Evolutionary conservation across 2,113 vertebrate species (phyloP).

Genomic region (Hoplias malabaricus): DNA sequence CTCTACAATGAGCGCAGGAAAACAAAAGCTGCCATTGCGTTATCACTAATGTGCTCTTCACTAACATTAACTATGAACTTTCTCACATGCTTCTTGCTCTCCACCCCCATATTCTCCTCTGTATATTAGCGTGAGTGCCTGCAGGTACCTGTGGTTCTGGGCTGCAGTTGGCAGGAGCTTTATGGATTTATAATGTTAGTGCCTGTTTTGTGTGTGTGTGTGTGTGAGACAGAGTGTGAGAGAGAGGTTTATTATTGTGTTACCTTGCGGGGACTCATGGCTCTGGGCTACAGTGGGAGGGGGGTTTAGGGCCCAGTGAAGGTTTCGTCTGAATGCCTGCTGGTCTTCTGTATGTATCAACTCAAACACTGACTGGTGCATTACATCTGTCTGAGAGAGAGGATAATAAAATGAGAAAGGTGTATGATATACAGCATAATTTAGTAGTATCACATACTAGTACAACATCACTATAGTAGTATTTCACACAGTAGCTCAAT

Average conservation of each 20-base stretch:
- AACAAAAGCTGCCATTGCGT: too few species aligned
- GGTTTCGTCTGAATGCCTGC: constrained; percentile 76
- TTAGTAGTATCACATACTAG: background rate
- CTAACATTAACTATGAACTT: too few species aligned
- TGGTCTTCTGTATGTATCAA: constrained; percentile 82
- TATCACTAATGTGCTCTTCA: too few species aligned
- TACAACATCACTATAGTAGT: background rate
- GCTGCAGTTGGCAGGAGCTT: too few species aligned
- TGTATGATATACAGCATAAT: background rate
- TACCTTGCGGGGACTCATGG: constrained; percentile 64
- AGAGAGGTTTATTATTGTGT: background rate
- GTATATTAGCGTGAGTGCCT: background rate
- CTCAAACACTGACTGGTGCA: constrained; percentile 82
- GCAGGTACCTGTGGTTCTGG: background rate
- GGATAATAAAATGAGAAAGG: background rate
- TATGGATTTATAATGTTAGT: too few species aligned
- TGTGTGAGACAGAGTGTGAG: background rate
- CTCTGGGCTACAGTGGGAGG: background rate
- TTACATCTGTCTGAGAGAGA: constrained; percentile 74
- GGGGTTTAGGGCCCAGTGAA: constrained; percentile 78
- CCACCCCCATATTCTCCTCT: too few species aligned
- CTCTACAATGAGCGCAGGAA: too few species aligned
- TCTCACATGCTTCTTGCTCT: too few species aligned
- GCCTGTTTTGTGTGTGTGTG: background rate
- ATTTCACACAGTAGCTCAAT: background rate